A percentile compares a stretch with the other conserved stretches of the same genome.
These are phyloP conservation scores for Perca fluviatilis DNA, from an alignment of 2,113 vertebrate species.

Conservation along the genomic window DNA sequence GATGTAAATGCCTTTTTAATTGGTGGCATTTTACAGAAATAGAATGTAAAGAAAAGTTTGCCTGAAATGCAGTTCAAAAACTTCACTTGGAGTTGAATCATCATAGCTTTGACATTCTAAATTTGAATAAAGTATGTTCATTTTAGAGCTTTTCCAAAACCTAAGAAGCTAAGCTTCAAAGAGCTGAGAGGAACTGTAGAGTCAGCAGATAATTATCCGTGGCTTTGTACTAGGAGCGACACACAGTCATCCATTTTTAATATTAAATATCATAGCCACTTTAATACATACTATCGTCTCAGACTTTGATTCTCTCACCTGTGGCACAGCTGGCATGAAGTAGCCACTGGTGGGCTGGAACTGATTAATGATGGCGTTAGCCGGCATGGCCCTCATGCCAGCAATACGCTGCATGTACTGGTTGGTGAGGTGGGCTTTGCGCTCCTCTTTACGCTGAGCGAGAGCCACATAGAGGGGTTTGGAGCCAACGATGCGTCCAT, in stretches of 20 bases:
- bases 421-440: constrained; percentile 98
- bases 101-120: neutral
- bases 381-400: constrained; percentile 97
- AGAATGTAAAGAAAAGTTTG: neutral
- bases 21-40: neutral
- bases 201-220: neutral
- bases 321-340: constrained; percentile 97
- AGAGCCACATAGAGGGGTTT: constrained; percentile 97
- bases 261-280: neutral
- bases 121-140: neutral
- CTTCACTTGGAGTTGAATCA: neutral
- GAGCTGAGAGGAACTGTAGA: neutral
- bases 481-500: constrained; percentile 97
- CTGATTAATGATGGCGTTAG: constrained; percentile 98
- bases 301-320: constrained; percentile 83
- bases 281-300: neutral
- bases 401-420: constrained; percentile 99
- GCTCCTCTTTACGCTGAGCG: constrained; percentile 97
- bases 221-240: neutral
- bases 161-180: no score
- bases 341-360: constrained; percentile 98
- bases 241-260: neutral
- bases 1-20: neutral
- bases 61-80: neutral
- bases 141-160: neutral